Evolutionary conservation across 2,113 vertebrate genomes (phyloP).

Genomic region (Brachypodius melanocephalos): DNA sequence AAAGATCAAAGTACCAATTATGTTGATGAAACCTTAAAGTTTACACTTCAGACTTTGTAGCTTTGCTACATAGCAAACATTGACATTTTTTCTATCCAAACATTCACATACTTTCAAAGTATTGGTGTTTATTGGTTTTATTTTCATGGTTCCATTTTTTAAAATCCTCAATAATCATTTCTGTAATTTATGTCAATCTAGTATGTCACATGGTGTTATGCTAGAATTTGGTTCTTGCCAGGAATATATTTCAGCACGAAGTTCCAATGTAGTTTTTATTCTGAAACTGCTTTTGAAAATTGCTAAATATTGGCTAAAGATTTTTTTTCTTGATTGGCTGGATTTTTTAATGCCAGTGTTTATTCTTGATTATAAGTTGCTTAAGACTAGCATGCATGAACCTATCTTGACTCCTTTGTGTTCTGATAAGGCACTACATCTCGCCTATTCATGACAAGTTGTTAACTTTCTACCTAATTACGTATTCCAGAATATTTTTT

Average conservation of each 20-base stretch:
- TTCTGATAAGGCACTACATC: background rate
- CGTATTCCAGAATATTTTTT: background rate
- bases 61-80: background rate
- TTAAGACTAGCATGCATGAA: background rate
- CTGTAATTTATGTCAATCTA: background rate
- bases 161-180: background rate
- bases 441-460: background rate
- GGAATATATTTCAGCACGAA: background rate
- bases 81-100: background rate
- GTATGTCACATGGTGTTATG: background rate
- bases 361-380: background rate
- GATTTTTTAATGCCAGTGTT: background rate
- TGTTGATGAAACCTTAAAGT: background rate
- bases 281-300: background rate
- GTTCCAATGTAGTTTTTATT: background rate
- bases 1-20: background rate
- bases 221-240: background rate
- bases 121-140: background rate
- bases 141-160: background rate
- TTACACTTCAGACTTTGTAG: background rate
- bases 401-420: background rate
- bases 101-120: background rate
- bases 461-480: background rate
- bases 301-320: background rate
- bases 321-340: background rate